Conservation (phyloP, 2,797 vertebrate genomes). For the Prunella strophiata region DNA sequence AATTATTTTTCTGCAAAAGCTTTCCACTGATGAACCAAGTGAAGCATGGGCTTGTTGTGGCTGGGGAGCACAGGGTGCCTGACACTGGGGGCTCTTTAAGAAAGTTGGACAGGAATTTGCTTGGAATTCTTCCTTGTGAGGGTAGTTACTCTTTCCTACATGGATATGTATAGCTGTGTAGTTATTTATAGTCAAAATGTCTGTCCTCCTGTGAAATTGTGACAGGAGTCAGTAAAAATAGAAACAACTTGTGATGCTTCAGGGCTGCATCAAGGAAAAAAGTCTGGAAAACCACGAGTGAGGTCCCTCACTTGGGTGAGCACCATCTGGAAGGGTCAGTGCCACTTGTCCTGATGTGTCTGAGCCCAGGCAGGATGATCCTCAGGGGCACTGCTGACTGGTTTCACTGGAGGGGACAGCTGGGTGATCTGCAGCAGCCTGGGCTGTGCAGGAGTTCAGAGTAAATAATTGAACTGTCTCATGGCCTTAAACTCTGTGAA, state of each 20-base stretch:
- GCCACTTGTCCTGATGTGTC: fast-evolving
- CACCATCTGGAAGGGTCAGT: neutral
- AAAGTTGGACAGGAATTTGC: neutral
- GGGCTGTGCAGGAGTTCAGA: neutral
- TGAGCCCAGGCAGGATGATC: neutral
- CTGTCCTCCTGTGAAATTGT: neutral
- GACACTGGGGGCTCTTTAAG: neutral
- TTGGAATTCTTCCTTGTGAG: neutral
- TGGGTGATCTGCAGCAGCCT: neutral
- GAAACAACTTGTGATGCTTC: neutral
- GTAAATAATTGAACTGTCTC: neutral
- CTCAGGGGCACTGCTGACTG: fast-evolving
- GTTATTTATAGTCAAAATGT: neutral
- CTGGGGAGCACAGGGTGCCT: neutral
- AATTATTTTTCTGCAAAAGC: neutral
- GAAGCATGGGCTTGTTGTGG: neutral
- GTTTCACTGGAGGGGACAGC: neutral
- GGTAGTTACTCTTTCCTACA: neutral
- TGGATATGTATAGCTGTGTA: neutral
- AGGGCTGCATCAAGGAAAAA: neutral
- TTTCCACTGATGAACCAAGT: neutral
- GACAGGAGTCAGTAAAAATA: slow-evolving; percentile 12
- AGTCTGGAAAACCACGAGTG: neutral
- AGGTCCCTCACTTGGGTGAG: neutral
- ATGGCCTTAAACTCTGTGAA: neutral